Base-by-base conservation (phyloP, 2,113 vertebrate species). In the Sander vitreus region DNA sequence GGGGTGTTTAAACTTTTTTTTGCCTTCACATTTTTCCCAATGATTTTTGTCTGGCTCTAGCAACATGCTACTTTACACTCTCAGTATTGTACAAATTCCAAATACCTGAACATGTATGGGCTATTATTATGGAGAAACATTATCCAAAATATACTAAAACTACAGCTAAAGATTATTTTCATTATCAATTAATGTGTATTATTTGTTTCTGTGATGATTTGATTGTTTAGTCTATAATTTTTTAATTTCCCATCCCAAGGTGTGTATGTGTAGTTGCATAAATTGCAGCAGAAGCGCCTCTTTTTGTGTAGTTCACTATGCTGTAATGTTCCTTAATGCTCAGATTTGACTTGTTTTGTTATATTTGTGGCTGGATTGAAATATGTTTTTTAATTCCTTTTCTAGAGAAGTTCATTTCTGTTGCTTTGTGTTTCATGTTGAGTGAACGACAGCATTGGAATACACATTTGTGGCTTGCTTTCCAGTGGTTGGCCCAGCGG, bases 401-500 rank as follows among this genome's bases (percentile, higher is more conserved):
- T 57, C 9, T 30, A 1, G 21, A 76, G 25, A 30, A 43, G 21
- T 27, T 73, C 1, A 55, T 74, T 74, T 30, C 36, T 30, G 8
- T 25, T 45, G 15, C 8, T 70, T 69, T 77, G 47, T 50, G 21
- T 33, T 58, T 65, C 51, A 65, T 62, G 36, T 18, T 21, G 59
- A 74, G 71, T 14, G 58, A 47, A 45, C 50, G 48, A 39, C 25
- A 76, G 60, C 25, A 5, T 47, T 72, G 47, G 73, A 51, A 71
- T 14, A 5, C 53, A 54, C 50, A 68, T 27, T 69, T 25, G 68
- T 33, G 53, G 53, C 68, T 78, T 73, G 54, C 78, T 78, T 78
- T 55, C 23, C 55, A 54, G 55, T 19, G 54, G 43, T 58, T 73
- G 6, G n/a, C 51, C 80, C 74, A 70, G 73, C 45, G 1, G 23